phyloP scores from a whole-genome alignment of 2,888 invertebrate species.

The Lysandra bellargus region DNA sequence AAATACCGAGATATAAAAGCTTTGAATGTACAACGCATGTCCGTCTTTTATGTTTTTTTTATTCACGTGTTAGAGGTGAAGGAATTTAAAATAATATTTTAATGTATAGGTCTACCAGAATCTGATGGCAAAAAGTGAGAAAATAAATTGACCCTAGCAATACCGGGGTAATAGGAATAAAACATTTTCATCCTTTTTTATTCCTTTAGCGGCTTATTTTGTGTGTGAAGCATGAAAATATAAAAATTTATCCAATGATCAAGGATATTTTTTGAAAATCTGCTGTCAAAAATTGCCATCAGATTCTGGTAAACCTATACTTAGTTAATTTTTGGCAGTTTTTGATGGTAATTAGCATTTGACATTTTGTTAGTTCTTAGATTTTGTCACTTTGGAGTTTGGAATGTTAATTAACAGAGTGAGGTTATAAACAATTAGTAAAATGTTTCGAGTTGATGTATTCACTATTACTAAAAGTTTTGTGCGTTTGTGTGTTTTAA shows the following conservation, averaged over 20 bases:
- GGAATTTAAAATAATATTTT: not conserved
- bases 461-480: not conserved
- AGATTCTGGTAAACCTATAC: no score
- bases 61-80: not conserved
- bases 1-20: not conserved
- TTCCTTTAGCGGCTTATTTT: no score
- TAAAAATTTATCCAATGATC: no score
- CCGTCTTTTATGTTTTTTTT: not conserved
- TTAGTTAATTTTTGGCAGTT: not conserved
- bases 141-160: no score
- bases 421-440: not conserved
- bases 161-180: no score
- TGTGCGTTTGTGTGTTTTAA: not conserved
- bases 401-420: not conserved
- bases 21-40: conserved; percentile 7
- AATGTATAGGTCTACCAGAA: not conserved
- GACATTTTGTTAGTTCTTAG: not conserved
- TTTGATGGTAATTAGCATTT: not conserved
- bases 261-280: no score
- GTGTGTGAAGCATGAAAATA: no score
- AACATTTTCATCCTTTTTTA: no score
- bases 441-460: not conserved
- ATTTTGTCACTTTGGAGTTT: not conserved
- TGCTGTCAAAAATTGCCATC: no score
- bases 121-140: no score